These are phyloP conservation scores for Scomber japonicus DNA, from an alignment of 2,113 vertebrate species.

Conservation along the genomic window DNA sequence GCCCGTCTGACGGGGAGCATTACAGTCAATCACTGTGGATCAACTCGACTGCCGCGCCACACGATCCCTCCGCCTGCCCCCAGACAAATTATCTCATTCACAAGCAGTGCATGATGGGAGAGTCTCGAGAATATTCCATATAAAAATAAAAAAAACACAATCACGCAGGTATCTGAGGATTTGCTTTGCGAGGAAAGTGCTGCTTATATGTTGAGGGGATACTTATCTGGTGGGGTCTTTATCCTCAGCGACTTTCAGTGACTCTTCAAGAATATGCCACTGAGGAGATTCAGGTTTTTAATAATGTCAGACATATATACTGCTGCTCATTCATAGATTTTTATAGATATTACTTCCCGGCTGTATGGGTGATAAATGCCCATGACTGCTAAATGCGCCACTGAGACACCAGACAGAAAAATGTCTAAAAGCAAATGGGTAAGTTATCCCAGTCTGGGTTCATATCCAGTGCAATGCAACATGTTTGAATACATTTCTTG, in stretches of 20 bases:
- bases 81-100: conserved; percentile 74
- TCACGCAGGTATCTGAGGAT: conserved; percentile 65
- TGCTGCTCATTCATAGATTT: conserved; percentile 14
- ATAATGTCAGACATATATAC: conserved; percentile 42
- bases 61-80: conserved; percentile 59
- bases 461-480: conserved; percentile 39
- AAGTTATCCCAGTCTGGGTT: conserved; percentile 29
- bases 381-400: conserved; percentile 1
- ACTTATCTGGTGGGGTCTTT: conserved; percentile 48
- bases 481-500: conserved; percentile 17
- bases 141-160: conserved; percentile 30
- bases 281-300: conserved; percentile 39
- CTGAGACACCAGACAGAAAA: conserved; percentile 10
- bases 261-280: conserved; percentile 46
- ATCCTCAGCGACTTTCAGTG: conserved; percentile 37
- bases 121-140: conserved; percentile 51
- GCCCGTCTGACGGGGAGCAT: conserved; percentile 77
- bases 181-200: conserved; percentile 55
- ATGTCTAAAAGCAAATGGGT: not conserved
- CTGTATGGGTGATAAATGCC: conserved; percentile 5
- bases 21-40: conserved; percentile 84
- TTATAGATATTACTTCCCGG: conserved; percentile 17
- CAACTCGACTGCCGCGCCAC: conserved; percentile 68
- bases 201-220: conserved; percentile 46
- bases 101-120: conserved; percentile 67